A percentile compares a stretch with the other conserved stretches of the same genome.
These are phyloP conservation scores for Cebus imitator DNA, from an alignment of 2,113 vertebrate genomes.

Conservation along the genomic window DNA sequence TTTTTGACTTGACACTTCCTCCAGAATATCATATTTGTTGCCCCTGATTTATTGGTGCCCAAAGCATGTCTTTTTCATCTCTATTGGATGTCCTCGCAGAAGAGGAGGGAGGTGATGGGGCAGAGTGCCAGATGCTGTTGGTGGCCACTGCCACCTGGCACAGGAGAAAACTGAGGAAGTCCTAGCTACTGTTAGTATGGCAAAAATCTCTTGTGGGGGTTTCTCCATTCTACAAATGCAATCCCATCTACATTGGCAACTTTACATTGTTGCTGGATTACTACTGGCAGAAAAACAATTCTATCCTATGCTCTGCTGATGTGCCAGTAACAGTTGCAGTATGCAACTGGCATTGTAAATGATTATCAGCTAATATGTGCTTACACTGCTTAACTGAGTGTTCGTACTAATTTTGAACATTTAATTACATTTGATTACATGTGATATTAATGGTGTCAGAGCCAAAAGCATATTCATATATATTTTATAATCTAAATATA, in stretches of 20 bases:
- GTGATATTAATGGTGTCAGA: neutral
- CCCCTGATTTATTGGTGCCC: neutral
- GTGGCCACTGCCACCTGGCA: neutral
- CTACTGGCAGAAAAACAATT: neutral
- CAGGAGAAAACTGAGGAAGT: neutral
- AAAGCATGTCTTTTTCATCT: neutral
- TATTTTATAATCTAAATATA: neutral
- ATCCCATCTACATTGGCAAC: neutral
- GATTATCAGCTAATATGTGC: neutral
- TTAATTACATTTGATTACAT: neutral
- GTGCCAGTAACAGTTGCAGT: neutral
- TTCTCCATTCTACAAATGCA: neutral
- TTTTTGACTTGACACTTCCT: neutral
- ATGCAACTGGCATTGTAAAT: neutral
- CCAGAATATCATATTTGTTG: neutral
- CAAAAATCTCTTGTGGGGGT: neutral
- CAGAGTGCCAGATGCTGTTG: neutral
- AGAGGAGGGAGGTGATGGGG: too few species aligned
- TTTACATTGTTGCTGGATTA: neutral
- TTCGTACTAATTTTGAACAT: neutral
- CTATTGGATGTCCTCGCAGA: neutral
- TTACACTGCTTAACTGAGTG: neutral
- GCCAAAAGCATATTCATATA: neutral
- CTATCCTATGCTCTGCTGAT: neutral
- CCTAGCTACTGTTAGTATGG: neutral